Base-by-base conservation (phyloP, 2,113 vertebrate species). In the Nicator chloris region DNA sequence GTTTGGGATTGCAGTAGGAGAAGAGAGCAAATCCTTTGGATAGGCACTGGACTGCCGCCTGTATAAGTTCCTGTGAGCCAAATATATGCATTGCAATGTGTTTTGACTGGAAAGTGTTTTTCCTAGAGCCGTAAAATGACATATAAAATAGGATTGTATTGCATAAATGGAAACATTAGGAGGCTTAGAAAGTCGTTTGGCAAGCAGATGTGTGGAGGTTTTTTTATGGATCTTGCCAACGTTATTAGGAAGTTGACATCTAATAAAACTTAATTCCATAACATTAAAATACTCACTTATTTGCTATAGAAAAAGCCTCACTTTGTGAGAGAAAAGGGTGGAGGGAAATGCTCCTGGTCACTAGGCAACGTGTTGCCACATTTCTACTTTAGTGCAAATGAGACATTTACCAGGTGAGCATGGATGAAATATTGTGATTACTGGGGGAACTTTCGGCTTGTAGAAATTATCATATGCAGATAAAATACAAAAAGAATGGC, bases 141-240 rank as follows among this genome's bases (percentile, higher is more conserved):
- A 39, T 80, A 63, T 91, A 88, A 95, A 95, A 93, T 88, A 66
- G 47, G 63, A 86, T 91, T 86, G 75, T 65, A 47, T 91, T 88
- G 35, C 79, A 77, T 94, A 95, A 96, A 82, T 86, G 76, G 79
- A 91, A 95, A 80, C 54, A 90, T 94, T 95, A 96, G 65, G 83
- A 92, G 30, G 51, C 33, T 93, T 82, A 93, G 86, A 93, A 56
- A 92, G 66, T 73, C 30, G 3, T 96, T 97, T 97, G 92, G 95
- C 82, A 77, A 88, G 90, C 78, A 85, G 59, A 83, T 63, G n/a
- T 81, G 59, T 73, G 35, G 71, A 88, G 30, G 86, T 92, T 90
- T 5, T 86, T 94, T 96, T 95, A 91, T 28, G 51, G 84, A 61
- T 76, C 44, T 93, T 88, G 75, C 54, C 85, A 80, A 73, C 19